Base-by-base conservation (phyloP, 2,888 invertebrate species). In the Nudaria mundana region DNA sequence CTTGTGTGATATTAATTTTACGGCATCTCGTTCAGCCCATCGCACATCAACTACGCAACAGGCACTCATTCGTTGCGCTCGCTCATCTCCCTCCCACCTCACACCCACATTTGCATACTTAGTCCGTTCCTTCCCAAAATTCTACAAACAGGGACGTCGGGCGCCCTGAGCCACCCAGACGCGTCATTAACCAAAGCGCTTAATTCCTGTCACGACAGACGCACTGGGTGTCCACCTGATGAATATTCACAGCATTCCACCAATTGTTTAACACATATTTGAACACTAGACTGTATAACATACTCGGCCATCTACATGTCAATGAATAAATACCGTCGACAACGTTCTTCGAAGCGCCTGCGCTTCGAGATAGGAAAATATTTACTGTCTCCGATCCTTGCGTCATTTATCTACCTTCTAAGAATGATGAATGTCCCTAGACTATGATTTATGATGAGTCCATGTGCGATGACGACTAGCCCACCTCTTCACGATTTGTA, bases 401-500 rank as follows among this genome's bases (percentile, higher is more conserved):
- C 76, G 76, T 87, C 86, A 88, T 88, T 88, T 88, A 87, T 87
- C 86, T 88, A 82, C 77, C 81, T 82, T 81, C 84, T 81, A 71
- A 83, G 86, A 85, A 87, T 87, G 87, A 88, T 87, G 84, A 84
- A 88, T 87, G 85, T 77, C 76, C 71, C 76, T 80, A 70, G 76
- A 73, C 59, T 63, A 82, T 87, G 86, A 88, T 88, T 88, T 85
- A 88, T 82, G 77, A 71, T 76, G 71, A 57, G 76, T 77, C 80
- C 80, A 76, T 80, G 74, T 74, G 75, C 79, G 78, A 82, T 88
- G 87, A 87, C 85, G 87, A 84, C 83, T 71, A 75, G 84, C 82
- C 87, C 86, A 86, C 87, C 86, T 81, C 84, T 67, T 77, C 76
- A 84, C 86, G 82, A 86, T 86, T 88, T 88, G 87, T 88, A 86